Base-by-base conservation (phyloP, 1,140 invertebrate genomes). In the Drosophila mojavensis region DNA sequence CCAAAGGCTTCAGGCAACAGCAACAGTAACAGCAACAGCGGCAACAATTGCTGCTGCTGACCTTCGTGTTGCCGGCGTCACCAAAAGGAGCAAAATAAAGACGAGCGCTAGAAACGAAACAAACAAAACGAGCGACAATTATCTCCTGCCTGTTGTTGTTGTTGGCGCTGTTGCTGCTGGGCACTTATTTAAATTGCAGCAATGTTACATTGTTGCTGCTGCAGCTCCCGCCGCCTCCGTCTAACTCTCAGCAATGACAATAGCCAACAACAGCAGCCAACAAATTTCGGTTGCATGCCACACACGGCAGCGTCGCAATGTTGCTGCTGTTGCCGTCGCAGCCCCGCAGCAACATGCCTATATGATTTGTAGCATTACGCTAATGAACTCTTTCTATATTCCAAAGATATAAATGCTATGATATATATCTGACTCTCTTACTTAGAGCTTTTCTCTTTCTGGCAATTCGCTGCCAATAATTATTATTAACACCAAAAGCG, bases 401-500 rank as follows among this genome's bases (percentile, higher is more conserved):
- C 9, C 10, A 9, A 7, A 20, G 0, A 6, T 53, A 17, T 17
- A 15, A 33, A 28, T 48, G 7, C 13, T 7, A 24, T 24, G 20
- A 24, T 1, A 24, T 24, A 36, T 71, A 1, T 45, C 15, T 39
- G 15, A n/a, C 5, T 61, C 17, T 26, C 65, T 20, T 36, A 28
- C 48, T 62, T 9, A 9, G n/a, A 17, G 10, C n/a, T 33, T 58
- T 5, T 15, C 36, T 28, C 45, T 54, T 47, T 50, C 60, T 55
- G 33, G 15, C 62, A 48, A 72, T 71, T 41, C 74, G 39, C 79
- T 68, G 53, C 62, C 65, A 91, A 91, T 91, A 91, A 91, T 89
- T 89, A 91, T 89, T 89, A 91, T 91, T 91, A 84, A 84, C 88
- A 91, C 88, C 88, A 84, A 91, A 81, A 72, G 79, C 56, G 77